A percentile compares a stretch with the other conserved stretches of the same genome.
Conservation (phyloP, 1,140 invertebrate genomes). For the Lycorma delicatula region DNA sequence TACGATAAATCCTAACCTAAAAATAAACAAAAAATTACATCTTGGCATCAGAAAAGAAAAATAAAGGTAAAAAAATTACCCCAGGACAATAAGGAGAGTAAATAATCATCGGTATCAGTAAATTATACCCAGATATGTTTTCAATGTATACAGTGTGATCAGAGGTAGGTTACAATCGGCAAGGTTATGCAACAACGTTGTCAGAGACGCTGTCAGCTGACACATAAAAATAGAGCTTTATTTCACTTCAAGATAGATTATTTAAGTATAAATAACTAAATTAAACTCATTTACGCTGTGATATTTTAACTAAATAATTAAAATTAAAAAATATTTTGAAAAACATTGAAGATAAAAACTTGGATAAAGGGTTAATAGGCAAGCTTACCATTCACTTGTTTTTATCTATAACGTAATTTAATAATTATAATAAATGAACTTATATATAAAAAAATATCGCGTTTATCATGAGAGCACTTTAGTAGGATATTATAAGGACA, state of each 20-base stretch:
- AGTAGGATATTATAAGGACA: slow-evolving; percentile 5
- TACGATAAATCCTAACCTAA: not conserved
- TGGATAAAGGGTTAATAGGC: not conserved
- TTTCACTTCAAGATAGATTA: too few species aligned
- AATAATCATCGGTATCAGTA: too few species aligned
- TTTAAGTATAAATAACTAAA: too few species aligned
- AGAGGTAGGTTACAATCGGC: too few species aligned
- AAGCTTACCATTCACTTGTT: not conserved
- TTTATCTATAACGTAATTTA: not conserved
- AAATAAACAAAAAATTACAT: not conserved
- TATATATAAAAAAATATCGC: not conserved
- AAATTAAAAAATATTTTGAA: not conserved
- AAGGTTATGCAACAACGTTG: too few species aligned
- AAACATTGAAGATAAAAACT: slow-evolving; percentile 1
- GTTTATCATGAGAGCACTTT: slow-evolving; percentile 5
- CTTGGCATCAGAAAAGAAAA: not conserved
- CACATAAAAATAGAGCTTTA: too few species aligned
- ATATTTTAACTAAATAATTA: not conserved
- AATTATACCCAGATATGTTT: too few species aligned
- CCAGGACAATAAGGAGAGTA: too few species aligned
- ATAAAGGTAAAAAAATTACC: too few species aligned
- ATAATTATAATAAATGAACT: not conserved
- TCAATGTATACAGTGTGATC: too few species aligned
- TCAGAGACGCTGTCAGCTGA: too few species aligned
- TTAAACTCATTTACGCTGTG: too few species aligned